phyloP scores from a whole-genome alignment of 2,113 vertebrate species.

The Columba livia region DNA sequence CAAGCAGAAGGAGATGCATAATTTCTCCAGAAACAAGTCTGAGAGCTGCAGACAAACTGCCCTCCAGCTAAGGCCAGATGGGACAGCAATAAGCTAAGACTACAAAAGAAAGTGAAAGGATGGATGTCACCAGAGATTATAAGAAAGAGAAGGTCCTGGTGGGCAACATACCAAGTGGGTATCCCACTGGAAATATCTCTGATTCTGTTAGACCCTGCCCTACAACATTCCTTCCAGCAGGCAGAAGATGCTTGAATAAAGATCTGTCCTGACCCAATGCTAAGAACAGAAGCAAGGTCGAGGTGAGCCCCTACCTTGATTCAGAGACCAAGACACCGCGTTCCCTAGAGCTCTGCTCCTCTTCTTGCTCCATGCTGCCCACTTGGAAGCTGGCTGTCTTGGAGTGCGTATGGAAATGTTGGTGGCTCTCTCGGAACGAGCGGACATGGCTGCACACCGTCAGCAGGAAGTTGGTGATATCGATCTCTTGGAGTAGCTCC shows the following conservation, averaged over 20 bases:
- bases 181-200: not conserved
- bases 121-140: not conserved
- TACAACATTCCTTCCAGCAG: not conserved
- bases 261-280: not conserved
- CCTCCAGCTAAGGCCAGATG: not conserved
- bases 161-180: not conserved
- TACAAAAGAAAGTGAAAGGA: not conserved
- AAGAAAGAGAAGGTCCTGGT: not conserved
- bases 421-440: slow-evolving; percentile 76
- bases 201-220: not conserved
- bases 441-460: slow-evolving; percentile 91
- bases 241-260: not conserved
- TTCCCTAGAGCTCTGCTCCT: slow-evolving; percentile 68
- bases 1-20: not conserved
- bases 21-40: not conserved
- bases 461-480: slow-evolving; percentile 91
- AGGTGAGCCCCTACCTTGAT: slow-evolving; percentile 77
- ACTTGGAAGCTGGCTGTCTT: slow-evolving; percentile 79
- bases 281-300: not conserved
- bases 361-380: slow-evolving; percentile 74
- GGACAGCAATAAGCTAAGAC: not conserved
- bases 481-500: slow-evolving; percentile 94
- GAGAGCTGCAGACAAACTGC: not conserved
- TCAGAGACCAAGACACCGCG: slow-evolving; percentile 75
- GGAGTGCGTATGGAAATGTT: slow-evolving; percentile 19